Conservation (phyloP, 2,888 invertebrate species). For the Caenorhabditis sp. region DNA sequence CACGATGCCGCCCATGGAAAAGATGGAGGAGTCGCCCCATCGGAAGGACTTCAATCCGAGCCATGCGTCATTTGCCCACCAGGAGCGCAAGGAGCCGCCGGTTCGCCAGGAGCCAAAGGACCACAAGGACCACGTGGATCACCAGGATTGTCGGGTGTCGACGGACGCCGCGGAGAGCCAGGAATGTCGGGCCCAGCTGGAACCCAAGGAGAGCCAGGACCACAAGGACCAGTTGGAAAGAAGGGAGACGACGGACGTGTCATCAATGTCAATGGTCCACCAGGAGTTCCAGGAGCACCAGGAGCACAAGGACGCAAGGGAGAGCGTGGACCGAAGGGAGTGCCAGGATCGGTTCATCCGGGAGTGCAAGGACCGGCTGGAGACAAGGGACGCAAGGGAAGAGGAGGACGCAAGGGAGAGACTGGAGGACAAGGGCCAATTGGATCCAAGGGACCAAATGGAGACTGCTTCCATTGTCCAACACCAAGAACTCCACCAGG, state of each 20-base stretch:
- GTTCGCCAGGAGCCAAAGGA: slow-evolving; percentile 62
- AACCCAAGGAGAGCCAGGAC: slow-evolving; percentile 52
- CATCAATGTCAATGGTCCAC: slow-evolving; percentile 47
- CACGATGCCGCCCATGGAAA: slow-evolving; percentile 50
- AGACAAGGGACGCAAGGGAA: slow-evolving; percentile 53
- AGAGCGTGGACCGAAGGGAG: slow-evolving; percentile 56
- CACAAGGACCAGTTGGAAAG: slow-evolving; percentile 50
- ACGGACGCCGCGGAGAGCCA: slow-evolving; percentile 62
- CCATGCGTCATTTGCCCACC: slow-evolving; percentile 67
- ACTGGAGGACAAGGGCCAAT: slow-evolving; percentile 54
- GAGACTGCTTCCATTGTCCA: slow-evolving; percentile 63
- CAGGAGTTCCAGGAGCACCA: slow-evolving; percentile 44
- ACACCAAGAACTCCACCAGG: slow-evolving; percentile 59
- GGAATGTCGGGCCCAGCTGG: slow-evolving; percentile 67
- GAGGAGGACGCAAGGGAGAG: slow-evolving; percentile 54
- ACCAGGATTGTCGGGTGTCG: slow-evolving; percentile 57
- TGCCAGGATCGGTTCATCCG: slow-evolving; percentile 48
- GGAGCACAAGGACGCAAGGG: slow-evolving; percentile 55
- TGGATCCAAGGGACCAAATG: slow-evolving; percentile 50
- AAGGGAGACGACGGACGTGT: slow-evolving; percentile 53
- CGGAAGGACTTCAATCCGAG: slow-evolving; percentile 51
- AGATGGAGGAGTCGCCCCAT: slow-evolving; percentile 67
- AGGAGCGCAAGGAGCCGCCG: slow-evolving; percentile 59
- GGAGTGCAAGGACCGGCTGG: slow-evolving; percentile 54
- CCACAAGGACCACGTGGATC: slow-evolving; percentile 63